Evolutionary conservation across 1,140 invertebrate genomes (phyloP).

Genomic region (Lysiphlebus fabarum): DNA sequence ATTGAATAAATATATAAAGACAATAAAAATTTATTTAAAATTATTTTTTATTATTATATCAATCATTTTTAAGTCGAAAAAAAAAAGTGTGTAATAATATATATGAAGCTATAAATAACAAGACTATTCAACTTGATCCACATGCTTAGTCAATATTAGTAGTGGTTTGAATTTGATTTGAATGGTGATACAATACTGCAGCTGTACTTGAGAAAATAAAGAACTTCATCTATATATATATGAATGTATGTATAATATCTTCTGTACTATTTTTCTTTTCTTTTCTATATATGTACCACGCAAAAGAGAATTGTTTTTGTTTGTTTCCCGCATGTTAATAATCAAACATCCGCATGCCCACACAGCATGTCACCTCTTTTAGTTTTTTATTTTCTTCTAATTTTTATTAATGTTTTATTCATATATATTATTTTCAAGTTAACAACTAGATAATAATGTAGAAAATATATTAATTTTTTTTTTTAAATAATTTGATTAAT

Average conservation of each 20-base stretch:
- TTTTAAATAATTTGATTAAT: conserved; percentile 15
- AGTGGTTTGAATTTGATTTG: neutral
- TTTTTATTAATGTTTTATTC: neutral
- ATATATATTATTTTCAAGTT: too few species aligned
- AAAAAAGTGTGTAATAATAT: neutral
- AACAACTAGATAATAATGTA: too few species aligned
- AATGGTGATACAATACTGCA: conserved; percentile 9
- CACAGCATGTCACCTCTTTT: neutral
- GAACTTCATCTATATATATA: neutral
- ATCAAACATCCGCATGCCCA: conserved; percentile 20
- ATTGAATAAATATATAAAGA: too few species aligned
- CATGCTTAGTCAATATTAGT: conserved; percentile 3
- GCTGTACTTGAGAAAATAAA: conserved; percentile 21
- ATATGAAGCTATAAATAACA: neutral
- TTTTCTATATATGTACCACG: neutral
- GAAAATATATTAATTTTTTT: neutral
- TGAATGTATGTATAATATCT: conserved; percentile 1
- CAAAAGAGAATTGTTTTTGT: conserved; percentile 22
- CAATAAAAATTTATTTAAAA: too few species aligned
- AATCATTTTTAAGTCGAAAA: neutral
- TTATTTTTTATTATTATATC: neutral
- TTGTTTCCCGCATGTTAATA: conserved; percentile 15
- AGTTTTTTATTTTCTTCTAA: neutral
- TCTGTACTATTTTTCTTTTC: conserved; percentile 1
- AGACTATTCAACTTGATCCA: too few species aligned